Evolutionary conservation across 2,797 vertebrate species (phyloP), one percentile per base, ranked within the genome.

Genomic region (Ataeniobius toweri): DNA sequence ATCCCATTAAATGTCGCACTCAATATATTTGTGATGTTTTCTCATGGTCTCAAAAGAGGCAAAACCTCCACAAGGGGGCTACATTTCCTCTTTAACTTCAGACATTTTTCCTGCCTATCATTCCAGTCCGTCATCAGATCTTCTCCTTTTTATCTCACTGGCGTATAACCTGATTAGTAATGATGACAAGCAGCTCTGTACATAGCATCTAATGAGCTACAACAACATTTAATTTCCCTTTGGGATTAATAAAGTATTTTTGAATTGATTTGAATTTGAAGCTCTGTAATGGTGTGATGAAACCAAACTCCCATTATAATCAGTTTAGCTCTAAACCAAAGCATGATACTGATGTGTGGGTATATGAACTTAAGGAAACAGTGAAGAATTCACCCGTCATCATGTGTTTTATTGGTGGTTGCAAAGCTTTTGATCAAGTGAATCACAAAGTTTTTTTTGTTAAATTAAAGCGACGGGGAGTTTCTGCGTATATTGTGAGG

Each of bases 41-140:
- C 8, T 41, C 1, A 44, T 5, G 76, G 58, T 56, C 9, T 46
- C 20, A 69, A 14, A 24, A 71, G 58, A n/a, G 41, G 28, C 0
- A 31, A 48, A 59, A 5, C 20, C 78, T 65, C 92, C 93, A 86
- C 89, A 65, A 93, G 93, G 65, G 90, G 92, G 87, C 89, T 88
- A 76, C 77, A 71, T 91, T 58, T 79, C 80, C 87, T 83, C 84
- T 81, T 0, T 61, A 71, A 77, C n/a, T 48, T 48, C 24, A 16
- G 31, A 46, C 39, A 2, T 2, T 10, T 13, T n/a, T 44, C n/a
- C 18, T 9, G 28, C 16, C n/a, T 20, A 20, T 61, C 6, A 24
- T 10, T 24, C 6, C 28, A 14, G 7, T 48, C n/a, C 48, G 12
- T 50, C 48, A 50, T 50, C 12, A 46, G 6, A 10, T 46, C 44